Evolutionary conservation across 2,888 invertebrate genomes (phyloP).

Genomic region (Eurois occulta): DNA sequence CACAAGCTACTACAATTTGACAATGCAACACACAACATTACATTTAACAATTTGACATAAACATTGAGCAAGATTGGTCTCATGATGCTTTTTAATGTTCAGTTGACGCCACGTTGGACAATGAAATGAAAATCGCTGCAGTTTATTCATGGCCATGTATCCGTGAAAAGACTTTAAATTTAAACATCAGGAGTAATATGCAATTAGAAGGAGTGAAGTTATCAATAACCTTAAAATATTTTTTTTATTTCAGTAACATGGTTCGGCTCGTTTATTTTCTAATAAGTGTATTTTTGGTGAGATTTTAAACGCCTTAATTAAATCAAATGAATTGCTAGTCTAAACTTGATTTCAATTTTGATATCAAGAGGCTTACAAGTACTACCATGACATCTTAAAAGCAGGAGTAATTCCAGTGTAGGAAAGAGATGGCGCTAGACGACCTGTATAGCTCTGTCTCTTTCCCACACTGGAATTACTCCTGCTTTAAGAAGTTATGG

Average conservation of each 20-base stretch:
- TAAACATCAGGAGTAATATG: not conserved
- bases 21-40: too few relatives aligned
- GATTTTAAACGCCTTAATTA: conserved; percentile 9
- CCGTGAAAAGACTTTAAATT: not conserved
- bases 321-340: conserved; percentile 33
- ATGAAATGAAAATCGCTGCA: conserved; percentile 25
- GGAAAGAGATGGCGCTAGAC: too few relatives aligned
- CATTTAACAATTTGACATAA: conserved; percentile 35
- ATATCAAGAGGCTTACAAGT: too few relatives aligned
- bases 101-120: conserved; percentile 9
- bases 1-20: conserved; percentile 21
- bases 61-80: conserved; percentile 26
- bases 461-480: too few relatives aligned
- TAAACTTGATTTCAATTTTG: conserved; percentile 29
- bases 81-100: conserved; percentile 27
- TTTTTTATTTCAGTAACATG: not conserved
- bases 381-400: too few relatives aligned
- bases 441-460: too few relatives aligned
- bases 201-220: not conserved
- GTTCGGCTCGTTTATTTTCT: not conserved
- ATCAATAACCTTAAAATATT: not conserved
- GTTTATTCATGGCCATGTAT: conserved; percentile 4
- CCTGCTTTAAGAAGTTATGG: too few relatives aligned
- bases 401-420: too few relatives aligned
- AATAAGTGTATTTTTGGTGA: conserved; percentile 19